A percentile compares a stretch with the other conserved stretches of the same genome.
These are phyloP conservation scores for Mionectes macconnelli DNA, from an alignment of 2,113 vertebrate species.

Conservation along the genomic window DNA sequence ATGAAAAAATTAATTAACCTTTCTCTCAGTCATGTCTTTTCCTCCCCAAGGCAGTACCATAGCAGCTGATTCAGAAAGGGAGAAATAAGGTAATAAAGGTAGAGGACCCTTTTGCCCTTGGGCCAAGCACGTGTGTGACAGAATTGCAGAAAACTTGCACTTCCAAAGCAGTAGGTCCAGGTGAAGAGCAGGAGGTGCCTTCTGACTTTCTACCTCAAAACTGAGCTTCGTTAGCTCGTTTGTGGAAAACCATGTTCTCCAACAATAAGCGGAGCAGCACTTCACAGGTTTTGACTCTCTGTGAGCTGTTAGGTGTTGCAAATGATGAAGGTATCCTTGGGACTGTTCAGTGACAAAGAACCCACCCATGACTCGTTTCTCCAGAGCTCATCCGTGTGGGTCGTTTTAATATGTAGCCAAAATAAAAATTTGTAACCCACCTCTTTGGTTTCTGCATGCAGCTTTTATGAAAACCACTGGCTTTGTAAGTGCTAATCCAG, in stretches of 20 bases:
- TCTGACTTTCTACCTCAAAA: neutral
- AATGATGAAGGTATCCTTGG: fast-evolving
- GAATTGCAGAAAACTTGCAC: neutral
- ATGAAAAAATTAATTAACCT: neutral
- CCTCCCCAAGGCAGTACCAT: neutral
- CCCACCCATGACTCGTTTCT: neutral
- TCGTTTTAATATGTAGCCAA: neutral
- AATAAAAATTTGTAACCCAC: neutral
- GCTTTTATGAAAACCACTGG: neutral
- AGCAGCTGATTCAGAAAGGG: neutral
- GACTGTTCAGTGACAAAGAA: neutral
- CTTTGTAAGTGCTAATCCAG: neutral
- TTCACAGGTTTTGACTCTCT: fast-evolving
- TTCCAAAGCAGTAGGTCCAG: neutral
- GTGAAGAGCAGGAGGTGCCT: neutral
- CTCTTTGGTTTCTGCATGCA: neutral
- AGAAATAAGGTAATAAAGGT: neutral
- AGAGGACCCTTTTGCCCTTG: neutral
- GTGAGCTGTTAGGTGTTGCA: neutral
- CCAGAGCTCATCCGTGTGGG: neutral
- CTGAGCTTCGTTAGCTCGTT: neutral
- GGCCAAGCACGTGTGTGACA: fast-evolving
- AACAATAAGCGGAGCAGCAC: neutral
- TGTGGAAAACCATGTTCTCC: neutral
- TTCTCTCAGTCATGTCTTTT: neutral